Conservation (phyloP, 2,888 invertebrate species). For the Drosophila flavopinicola region DNA sequence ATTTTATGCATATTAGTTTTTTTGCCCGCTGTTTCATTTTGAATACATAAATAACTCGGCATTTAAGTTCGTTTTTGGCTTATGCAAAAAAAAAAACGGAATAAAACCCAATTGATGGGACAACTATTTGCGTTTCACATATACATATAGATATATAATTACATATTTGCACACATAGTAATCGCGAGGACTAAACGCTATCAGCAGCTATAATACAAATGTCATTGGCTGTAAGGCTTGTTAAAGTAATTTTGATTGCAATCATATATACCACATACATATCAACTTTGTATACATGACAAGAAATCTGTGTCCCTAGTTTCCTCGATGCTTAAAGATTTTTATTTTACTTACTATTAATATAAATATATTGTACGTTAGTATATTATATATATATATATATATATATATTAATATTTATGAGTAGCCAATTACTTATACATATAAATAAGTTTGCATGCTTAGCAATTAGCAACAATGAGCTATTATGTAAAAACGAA, state of each 20-base stretch:
- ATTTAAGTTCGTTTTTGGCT: conserved; percentile 6
- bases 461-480: neutral
- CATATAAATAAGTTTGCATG: neutral
- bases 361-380: neutral
- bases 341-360: neutral
- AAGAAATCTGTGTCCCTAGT: neutral
- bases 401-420: neutral
- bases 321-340: neutral
- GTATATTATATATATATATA: neutral
- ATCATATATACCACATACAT: neutral
- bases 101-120: neutral
- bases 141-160: conserved; percentile 1
- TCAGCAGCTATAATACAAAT: conserved; percentile 5
- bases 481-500: neutral
- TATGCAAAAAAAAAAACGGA: neutral
- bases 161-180: neutral
- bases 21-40: conserved; percentile 33
- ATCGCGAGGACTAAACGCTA: neutral
- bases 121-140: conserved; percentile 3
- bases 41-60: conserved; percentile 21
- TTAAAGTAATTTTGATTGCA: conserved; percentile 2
- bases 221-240: conserved; percentile 11
- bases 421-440: neutral
- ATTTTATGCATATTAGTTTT: conserved; percentile 13
- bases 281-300: neutral